These are phyloP conservation scores for Danaus plexippus DNA, from an alignment of 1,140 invertebrate species.

Conservation along the genomic window DNA sequence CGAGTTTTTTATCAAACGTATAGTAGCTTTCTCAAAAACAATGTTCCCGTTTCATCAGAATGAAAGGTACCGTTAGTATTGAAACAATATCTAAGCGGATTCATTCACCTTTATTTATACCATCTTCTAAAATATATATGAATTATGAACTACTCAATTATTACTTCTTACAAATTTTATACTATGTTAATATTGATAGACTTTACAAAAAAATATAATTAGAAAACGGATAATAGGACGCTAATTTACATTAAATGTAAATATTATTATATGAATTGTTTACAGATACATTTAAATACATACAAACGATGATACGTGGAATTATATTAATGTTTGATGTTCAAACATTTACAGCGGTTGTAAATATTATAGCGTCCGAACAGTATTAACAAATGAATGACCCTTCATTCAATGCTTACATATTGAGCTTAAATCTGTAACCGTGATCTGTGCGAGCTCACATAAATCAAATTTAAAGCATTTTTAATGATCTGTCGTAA, in stretches of 20 bases:
- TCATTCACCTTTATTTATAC: too few species aligned
- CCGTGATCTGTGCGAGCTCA: conserved; percentile 36
- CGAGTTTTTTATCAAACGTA: too few species aligned
- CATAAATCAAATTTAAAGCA: conserved; percentile 64
- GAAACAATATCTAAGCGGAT: too few species aligned
- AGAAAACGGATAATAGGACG: neutral
- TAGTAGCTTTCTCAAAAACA: too few species aligned
- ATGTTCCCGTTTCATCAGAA: too few species aligned
- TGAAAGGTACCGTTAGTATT: too few species aligned
- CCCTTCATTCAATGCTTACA: conserved; percentile 49
- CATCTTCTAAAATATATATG: too few species aligned
- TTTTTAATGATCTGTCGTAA: conserved; percentile 63
- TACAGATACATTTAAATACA: conserved; percentile 17
- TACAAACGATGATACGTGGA: conserved; percentile 27
- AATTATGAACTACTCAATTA: too few species aligned
- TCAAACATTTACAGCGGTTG: conserved; percentile 49
- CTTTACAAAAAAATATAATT: too few species aligned
- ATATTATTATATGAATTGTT: neutral
- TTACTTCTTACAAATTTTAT: too few species aligned
- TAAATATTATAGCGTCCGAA: conserved; percentile 52
- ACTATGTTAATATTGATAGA: too few species aligned
- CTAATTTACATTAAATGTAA: too few species aligned
- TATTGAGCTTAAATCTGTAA: conserved; percentile 37
- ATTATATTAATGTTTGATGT: conserved; percentile 34
- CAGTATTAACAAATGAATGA: conserved; percentile 65